Evolutionary conservation across 1,140 invertebrate species (phyloP), one percentile per base, ranked within the genome.

Genomic region (Drosophila kohkoa): DNA sequence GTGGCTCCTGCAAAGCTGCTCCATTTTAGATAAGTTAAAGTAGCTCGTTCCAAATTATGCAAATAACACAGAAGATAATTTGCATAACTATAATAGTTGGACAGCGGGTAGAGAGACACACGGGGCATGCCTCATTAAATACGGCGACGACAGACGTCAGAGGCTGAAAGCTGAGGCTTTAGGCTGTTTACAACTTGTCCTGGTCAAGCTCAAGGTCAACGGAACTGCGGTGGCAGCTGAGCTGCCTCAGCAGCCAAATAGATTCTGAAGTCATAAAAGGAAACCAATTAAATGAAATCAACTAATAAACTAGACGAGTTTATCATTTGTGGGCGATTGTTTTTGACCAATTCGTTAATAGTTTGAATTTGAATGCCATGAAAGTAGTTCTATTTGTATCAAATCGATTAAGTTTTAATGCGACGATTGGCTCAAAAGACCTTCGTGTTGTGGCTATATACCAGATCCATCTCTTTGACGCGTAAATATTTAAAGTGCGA

Each of bases 231-330:
- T 1, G 13, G n/a, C 0, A 46, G 6, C 5, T 7, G 13, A 32
- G 32, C 32, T 32, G 32, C 32, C 32, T 32, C 6, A 51, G 35
- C 58, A 38, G 28, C 25, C 35, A 32, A 32, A 46, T 48, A n/a
- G 8, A 52, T 55, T 72, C 32, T 63, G 48, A 35, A 60, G 30
- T 73, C 69, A 62, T 76, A 72, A 76, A 76, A 76, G 74, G 74
- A 76, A 60, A 55, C 55, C 57, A 73, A 70, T 76, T 72, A 54
- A 76, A 65, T 32, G 7, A 13, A 52, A 57, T 57, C 20, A 57
- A 41, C 38, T 28, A 28, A 65, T 75, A 71, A 71, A 71, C 28
- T 15, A 45, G 54, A 59, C 73, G 11, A 59, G 59, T 65, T 73
- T 59, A 58, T 57, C 52, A 43, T 46, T 35, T 54, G 35, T 57